Base-by-base conservation (phyloP, 2,113 vertebrate genomes). In the Xiphophorus maculatus region DNA sequence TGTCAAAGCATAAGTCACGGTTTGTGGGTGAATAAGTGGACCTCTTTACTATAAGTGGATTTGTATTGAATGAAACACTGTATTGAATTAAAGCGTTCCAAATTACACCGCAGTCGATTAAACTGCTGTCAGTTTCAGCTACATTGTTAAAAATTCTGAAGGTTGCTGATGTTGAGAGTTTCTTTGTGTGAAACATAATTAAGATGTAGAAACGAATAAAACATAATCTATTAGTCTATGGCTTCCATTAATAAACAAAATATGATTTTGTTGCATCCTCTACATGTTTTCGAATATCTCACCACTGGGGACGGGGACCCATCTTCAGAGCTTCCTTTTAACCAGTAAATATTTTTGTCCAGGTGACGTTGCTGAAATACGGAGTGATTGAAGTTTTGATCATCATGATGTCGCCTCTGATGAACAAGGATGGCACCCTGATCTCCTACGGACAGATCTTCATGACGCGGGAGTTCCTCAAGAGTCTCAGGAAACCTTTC, bases 341-440 rank as follows among this genome's bases (percentile, higher is more conserved):
- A 58, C 22, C 22, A 25, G 51, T 58, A 25, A 32, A 19, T 61
- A 6, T 10, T 19, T 63, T 73, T 61, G 71, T 35, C 19, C 73
- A 93, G 92, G 98, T 99, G 48, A 99, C 98, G 71, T 95, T 99
- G 64, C 94, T 99, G 54, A 99, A 99, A 76, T 99, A 99, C 0
- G 98, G 97, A 0, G 97, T 99, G 78, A 98, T 99, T 0, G 98
- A 99, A 93, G 96, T 99, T 87, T 94, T 99, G 73, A 98, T 97
- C 60, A 98, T 97, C 14, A 97, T 99, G 94, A 95, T 98, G 95
- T 93, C 98, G 0, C 97, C 98, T 0, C 93, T 99, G 87, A 99
- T 99, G 98, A 99, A 99, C 91, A 99, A 99, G 81, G 98, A 99
- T 3, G 98, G 98, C 35, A 96, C 98, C 60, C 96, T 99, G 60